Percentiles rank a stretch among this genome's conserved stretches.
These are phyloP conservation scores for Thripadectes ignobilis DNA, from an alignment of 2,797 vertebrate genomes.

Conservation along the genomic window DNA sequence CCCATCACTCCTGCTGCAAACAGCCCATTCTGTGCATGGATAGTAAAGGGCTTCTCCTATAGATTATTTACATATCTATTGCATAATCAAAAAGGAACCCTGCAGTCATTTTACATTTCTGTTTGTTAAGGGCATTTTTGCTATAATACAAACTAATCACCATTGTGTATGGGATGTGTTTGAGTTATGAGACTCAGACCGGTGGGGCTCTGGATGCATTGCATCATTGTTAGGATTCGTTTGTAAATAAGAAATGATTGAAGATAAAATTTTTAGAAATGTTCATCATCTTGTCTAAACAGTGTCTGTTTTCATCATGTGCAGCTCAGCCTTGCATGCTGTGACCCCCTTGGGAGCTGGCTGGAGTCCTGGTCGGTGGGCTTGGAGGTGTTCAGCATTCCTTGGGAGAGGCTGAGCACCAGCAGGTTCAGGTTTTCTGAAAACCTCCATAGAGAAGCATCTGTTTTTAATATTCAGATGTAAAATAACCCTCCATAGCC, in stretches of 20 bases:
- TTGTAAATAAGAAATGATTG: slow-evolving; percentile 36
- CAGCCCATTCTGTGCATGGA: rapidly evolving
- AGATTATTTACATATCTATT: neutral
- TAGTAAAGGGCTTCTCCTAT: neutral
- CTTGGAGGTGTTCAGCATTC: neutral
- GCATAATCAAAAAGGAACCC: neutral
- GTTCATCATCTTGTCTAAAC: slow-evolving; percentile 15
- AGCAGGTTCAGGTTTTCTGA: neutral
- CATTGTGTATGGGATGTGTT: neutral
- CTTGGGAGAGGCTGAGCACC: neutral
- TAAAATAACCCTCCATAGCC: neutral
- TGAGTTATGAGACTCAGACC: neutral
- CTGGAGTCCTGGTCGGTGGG: neutral
- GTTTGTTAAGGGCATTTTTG: neutral
- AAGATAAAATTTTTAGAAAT: neutral
- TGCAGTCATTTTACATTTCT: neutral
- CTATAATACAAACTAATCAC: slow-evolving; percentile 1
- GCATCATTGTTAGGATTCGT: slow-evolving; percentile 28
- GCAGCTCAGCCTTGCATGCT: neutral
- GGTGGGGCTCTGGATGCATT: neutral
- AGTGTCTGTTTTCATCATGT: neutral
- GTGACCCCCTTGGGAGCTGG: neutral
- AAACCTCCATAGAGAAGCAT: neutral
- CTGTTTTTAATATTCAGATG: neutral
- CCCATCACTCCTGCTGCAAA: neutral